Base-by-base conservation (phyloP, 2,888 invertebrate genomes). In the Arrhopalites spinosus region DNA sequence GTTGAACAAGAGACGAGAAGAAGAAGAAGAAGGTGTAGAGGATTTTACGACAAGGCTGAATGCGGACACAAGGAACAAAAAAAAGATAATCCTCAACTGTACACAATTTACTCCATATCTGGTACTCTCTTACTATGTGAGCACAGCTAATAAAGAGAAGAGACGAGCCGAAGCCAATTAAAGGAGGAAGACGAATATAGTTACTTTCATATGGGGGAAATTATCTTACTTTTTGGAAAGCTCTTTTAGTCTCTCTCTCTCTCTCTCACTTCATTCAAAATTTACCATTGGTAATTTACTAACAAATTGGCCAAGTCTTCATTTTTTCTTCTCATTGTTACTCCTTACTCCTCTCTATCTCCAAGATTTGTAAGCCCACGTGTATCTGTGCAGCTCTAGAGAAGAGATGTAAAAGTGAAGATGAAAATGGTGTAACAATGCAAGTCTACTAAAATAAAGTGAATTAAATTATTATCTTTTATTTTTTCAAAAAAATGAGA, bases 41-140 rank as follows among this genome's bases (percentile, higher is more conserved):
- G 59, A 59, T 59, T 36, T 36, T 27, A 59, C 59, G 59, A 59
- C 59, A 59, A 59, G 59, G 59, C 59, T 59, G 59, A 59, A 59
- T 27, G 59, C 59, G 59, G 59, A 59, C 59, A 59, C 23, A 23
- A 59, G 25, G 25, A 59, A 20, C 36, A 50, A 23, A 7, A 36
- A 36, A 3, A 36, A 36, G 36, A 36, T 36, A 59, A 17, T 23
- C 59, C 5, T 7, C 25, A 13, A 59, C 23, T 25, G 1, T 15
- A 7, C 25, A 15, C 25, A 25, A 11, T 25, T 13, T 59, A 1
- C 3, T n/a, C 53, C 8, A 20, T 56, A 2, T n/a, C n/a, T 23
- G n/a, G 7, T 45, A 45, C 1, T 7, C 47, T 47, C 13, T n/a
- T 47, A n/a, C 7, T 17, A 1, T 23, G 8, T 2, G 20, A n/a